These are phyloP conservation scores for Tethea ocularis DNA, from an alignment of 2,888 invertebrate species.

Conservation along the genomic window DNA sequence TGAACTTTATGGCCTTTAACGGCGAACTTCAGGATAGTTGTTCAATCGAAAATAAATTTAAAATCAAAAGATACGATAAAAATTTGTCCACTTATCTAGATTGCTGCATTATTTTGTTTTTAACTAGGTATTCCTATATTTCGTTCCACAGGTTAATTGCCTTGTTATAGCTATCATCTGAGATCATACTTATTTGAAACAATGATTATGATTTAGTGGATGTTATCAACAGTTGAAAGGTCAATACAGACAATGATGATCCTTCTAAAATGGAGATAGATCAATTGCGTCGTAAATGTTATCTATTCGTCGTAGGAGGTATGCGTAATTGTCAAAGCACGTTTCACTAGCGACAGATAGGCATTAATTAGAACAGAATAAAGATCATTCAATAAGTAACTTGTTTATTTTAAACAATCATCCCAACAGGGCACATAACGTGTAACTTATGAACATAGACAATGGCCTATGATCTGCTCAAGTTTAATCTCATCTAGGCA, in stretches of 20 bases:
- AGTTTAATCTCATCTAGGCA: background rate
- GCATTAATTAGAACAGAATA: background rate
- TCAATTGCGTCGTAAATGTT: constrained; percentile 29
- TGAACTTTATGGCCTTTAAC: background rate
- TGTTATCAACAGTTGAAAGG: constrained; percentile 23
- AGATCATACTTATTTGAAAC: background rate
- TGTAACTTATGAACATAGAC: background rate
- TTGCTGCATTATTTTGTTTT: too few relatives aligned
- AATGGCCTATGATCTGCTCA: background rate
- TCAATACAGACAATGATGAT: constrained; percentile 31
- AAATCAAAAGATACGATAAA: too few relatives aligned
- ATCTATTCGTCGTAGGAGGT: constrained; percentile 18
- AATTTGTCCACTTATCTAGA: too few relatives aligned
- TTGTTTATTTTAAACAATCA: background rate
- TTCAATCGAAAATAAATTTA: too few relatives aligned
- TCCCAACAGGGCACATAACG: background rate
- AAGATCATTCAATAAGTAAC: background rate
- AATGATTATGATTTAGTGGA: background rate
- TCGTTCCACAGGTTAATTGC: too few relatives aligned
- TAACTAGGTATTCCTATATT: too few relatives aligned
- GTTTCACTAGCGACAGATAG: background rate
- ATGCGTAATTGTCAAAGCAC: background rate
- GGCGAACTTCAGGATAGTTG: too few relatives aligned
- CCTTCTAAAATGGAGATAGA: constrained; percentile 24
- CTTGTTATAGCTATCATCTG: background rate